Evolutionary conservation across 2,888 invertebrate genomes (phyloP), one percentile per base, ranked within the genome.

Genomic region (Ellobium chinense): DNA sequence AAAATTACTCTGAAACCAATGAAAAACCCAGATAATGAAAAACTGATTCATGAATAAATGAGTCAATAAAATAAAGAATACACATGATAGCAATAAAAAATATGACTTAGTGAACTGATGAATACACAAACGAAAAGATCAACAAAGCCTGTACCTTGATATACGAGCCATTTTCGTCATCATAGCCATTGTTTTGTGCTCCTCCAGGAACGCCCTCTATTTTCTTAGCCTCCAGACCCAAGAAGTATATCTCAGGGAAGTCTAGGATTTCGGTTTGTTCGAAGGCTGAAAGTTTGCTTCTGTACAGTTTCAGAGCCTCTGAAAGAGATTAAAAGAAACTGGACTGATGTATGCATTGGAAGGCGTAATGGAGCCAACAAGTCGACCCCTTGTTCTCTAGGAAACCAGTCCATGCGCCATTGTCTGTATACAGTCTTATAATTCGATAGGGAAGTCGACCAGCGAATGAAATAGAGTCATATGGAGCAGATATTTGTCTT

Each of bases 161-260:
- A 93, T 98, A 98, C 93, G 97, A 97, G 88, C 93, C 93, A 84
- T 90, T 92, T 66, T 93, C 93, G 85, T 93, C 93, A 84, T 93
- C 93, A 76, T 91, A 93, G 12, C 92, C 91, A 83, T 89, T 90
- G 82, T 92, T 92, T 75, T 91, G 90, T 36, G 91, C 87, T 39
- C 89, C 85, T 0, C 91, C 92, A 21, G 88, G 87, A 36, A 89
- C 86, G 65, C 89, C 92, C 69, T 92, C 92, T 29, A 92, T 87
- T 82, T 93, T 93, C 86, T 92, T 92, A 4, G 91, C 90, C 60
- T 92, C 92, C 63, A 92, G 82, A 24, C 92, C 93, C 87, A 98
- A 95, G 94, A 97, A 98, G 97, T 97, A 99, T 86, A 98, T 95
- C 93, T 98, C 97, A 12, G 97, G 96, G 93, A 97, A 98, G 77